These are phyloP conservation scores for Epinotia ramella DNA, from an alignment of 2,888 invertebrate genomes.

Conservation along the genomic window DNA sequence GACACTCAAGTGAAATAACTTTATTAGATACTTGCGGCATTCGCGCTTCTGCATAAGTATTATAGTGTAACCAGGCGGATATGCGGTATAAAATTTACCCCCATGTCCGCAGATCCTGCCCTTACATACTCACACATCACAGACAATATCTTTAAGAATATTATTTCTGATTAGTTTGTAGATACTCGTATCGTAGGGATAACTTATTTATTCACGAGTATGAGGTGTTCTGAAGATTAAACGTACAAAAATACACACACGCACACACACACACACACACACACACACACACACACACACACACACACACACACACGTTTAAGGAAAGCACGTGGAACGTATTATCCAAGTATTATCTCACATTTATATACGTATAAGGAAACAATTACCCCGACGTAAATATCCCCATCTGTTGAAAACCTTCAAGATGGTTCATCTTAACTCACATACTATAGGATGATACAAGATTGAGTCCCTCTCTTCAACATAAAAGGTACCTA, in stretches of 20 bases:
- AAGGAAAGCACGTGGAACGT: background rate
- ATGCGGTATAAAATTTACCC: too few relatives aligned
- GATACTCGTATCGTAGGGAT: background rate
- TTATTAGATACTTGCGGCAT: too few relatives aligned
- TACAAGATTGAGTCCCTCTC: background rate
- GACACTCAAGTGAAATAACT: too few relatives aligned
- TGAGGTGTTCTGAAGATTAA: too few relatives aligned
- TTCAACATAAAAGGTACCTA: background rate
- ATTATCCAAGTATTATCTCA: background rate
- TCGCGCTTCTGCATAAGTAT: too few relatives aligned
- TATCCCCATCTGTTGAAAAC: conserved; percentile 14
- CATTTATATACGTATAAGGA: conserved; percentile 1
- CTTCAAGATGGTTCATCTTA: conserved; percentile 14
- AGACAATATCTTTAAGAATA: too few relatives aligned
- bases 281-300: too few relatives aligned
- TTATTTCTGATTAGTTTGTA: too few relatives aligned
- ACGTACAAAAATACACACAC: too few relatives aligned
- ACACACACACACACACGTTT: background rate
- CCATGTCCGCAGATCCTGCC: too few relatives aligned
- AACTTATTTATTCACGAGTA: background rate
- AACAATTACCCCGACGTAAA: conserved; percentile 23
- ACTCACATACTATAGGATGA: conserved; percentile 7
- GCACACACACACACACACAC: background rate
- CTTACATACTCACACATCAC: too few relatives aligned
- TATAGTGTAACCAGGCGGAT: too few relatives aligned